A percentile compares a stretch with the other conserved stretches of the same genome.
Evolutionary conservation across 2,113 vertebrate genomes (phyloP).

Genomic region (Scomber scombrus): DNA sequence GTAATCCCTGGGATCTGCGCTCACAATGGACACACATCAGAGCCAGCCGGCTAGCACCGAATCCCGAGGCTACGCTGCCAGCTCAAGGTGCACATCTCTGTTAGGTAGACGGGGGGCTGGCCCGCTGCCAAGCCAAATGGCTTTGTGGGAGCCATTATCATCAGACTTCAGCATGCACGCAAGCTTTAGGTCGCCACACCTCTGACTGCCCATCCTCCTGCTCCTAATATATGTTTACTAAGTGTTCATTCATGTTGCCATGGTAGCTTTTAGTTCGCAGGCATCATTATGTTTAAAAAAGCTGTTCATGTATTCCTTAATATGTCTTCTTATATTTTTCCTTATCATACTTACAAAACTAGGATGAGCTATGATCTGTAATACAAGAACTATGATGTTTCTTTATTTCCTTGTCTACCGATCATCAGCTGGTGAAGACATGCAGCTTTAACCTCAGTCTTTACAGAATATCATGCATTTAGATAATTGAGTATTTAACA

Average conservation of each 20-base stretch:
- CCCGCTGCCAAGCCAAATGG: constrained; percentile 40
- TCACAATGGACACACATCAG: constrained; percentile 78
- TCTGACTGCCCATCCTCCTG: constrained; percentile 12
- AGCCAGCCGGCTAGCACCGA: constrained; percentile 51
- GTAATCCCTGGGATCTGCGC: constrained; percentile 80
- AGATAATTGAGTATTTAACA: too few species aligned
- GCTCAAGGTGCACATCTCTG: constrained; percentile 68
- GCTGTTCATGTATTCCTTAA: too few species aligned
- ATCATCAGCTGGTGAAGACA: too few species aligned
- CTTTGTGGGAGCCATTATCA: constrained; percentile 56
- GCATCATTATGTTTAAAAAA: not conserved
- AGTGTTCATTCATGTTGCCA: constrained; percentile 5
- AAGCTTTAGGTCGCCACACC: constrained; percentile 44
- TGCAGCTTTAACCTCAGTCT: too few species aligned
- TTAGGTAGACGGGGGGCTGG: constrained; percentile 42
- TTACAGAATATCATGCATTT: too few species aligned
- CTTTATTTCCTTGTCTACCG: too few species aligned
- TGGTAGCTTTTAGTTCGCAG: not conserved
- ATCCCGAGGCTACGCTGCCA: constrained; percentile 72
- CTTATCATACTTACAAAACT: too few species aligned
- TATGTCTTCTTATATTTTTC: too few species aligned
- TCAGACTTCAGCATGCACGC: constrained; percentile 33
- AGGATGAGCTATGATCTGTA: too few species aligned
- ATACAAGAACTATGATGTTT: too few species aligned
- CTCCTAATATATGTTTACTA: constrained; percentile 8